phyloP scores from a whole-genome alignment of 2,797 vertebrate genomes.

The Ispidina lecontei region DNA sequence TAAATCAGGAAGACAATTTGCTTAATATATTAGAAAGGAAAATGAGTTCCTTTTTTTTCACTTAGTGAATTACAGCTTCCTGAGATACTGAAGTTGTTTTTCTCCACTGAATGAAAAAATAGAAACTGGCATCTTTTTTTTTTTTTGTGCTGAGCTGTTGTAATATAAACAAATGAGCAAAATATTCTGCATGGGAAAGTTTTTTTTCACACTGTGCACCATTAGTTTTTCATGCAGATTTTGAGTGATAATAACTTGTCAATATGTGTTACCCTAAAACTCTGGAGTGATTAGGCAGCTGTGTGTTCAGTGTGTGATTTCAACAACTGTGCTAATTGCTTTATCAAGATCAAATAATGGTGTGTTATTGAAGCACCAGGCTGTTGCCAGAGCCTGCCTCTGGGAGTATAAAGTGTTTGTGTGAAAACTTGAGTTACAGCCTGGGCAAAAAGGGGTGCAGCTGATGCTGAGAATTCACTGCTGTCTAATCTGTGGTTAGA shows the following conservation, averaged over 20 bases:
- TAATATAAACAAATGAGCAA: not conserved
- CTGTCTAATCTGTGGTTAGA: not conserved
- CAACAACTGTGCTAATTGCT: not conserved
- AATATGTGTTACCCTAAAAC: not conserved
- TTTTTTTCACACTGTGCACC: not conserved
- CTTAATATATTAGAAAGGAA: not conserved
- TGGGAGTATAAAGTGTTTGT: fast-evolving
- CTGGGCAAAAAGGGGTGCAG: not conserved
- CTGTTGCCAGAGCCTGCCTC: not conserved
- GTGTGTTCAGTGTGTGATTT: not conserved
- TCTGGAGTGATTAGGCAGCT: not conserved
- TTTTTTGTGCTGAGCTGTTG: not conserved
- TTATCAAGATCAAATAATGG: not conserved
- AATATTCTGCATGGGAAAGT: not conserved
- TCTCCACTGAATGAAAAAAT: not conserved
- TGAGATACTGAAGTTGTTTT: not conserved
- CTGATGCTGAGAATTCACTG: not conserved
- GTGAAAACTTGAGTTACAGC: not conserved
- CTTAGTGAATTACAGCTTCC: not conserved
- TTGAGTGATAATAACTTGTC: not conserved
- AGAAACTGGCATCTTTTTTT: not conserved
- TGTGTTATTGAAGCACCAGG: not conserved
- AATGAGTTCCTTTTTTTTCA: not conserved
- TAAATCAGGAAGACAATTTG: not conserved
- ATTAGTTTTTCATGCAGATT: not conserved